These are phyloP conservation scores for Drosophila cognata DNA, from an alignment of 2,888 invertebrate species.

Conservation along the genomic window DNA sequence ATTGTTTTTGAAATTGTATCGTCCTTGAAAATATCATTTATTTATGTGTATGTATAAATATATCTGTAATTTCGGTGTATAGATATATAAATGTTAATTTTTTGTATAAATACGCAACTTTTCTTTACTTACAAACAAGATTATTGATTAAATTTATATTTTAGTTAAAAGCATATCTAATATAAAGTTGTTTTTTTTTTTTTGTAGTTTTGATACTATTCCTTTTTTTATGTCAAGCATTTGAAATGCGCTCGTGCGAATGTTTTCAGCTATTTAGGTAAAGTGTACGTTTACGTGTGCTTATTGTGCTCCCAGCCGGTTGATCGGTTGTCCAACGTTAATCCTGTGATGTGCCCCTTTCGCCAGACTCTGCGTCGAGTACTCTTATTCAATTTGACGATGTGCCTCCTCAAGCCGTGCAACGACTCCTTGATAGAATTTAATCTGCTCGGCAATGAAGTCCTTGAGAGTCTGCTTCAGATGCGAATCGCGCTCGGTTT, in stretches of 20 bases:
- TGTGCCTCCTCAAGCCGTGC: slow-evolving; percentile 89
- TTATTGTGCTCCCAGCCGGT: slow-evolving; percentile 59
- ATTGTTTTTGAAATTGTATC: background rate
- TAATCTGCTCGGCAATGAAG: slow-evolving; percentile 94
- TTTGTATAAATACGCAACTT: slow-evolving; percentile 61
- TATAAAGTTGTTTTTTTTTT: slow-evolving; percentile 17
- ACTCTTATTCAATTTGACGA: slow-evolving; percentile 84
- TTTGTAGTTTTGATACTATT: slow-evolving; percentile 2
- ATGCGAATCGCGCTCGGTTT: slow-evolving; percentile 93
- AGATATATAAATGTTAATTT: slow-evolving; percentile 53
- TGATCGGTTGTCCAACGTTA: slow-evolving; percentile 21
- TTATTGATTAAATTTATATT: slow-evolving; percentile 56
- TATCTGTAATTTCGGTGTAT: slow-evolving; percentile 54
- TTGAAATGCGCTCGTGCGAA: slow-evolving; percentile 77
- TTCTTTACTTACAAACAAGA: slow-evolving; percentile 64
- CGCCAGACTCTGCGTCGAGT: slow-evolving; percentile 8
- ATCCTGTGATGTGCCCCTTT: slow-evolving; percentile 13
- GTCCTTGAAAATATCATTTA: slow-evolving; percentile 14
- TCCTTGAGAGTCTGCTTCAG: slow-evolving; percentile 93
- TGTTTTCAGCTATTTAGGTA: slow-evolving; percentile 64
- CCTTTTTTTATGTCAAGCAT: slow-evolving; percentile 57
- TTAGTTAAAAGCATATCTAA: slow-evolving; percentile 62
- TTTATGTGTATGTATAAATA: slow-evolving; percentile 34
- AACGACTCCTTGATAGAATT: slow-evolving; percentile 95
- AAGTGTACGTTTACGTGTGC: slow-evolving; percentile 44